Evolutionary conservation across 2,113 vertebrate genomes (phyloP).

Genomic region (Tiliqua scincoides): DNA sequence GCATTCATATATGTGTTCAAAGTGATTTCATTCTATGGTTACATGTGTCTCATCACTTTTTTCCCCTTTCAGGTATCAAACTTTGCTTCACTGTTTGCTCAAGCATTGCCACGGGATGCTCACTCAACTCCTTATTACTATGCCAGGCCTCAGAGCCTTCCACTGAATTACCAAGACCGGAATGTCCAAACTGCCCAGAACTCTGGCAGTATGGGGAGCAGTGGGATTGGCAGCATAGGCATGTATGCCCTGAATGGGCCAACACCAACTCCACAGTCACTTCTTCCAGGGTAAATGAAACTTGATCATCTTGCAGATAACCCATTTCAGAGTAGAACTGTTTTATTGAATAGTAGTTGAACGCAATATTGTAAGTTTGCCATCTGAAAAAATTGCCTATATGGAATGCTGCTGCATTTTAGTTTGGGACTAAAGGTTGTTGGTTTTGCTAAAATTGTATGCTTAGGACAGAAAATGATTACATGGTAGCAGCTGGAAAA

Average conservation of each 20-base stretch:
- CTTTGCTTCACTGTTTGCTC: conserved; percentile 89
- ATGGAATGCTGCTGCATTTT: neutral
- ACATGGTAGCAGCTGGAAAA: neutral
- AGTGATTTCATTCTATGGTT: neutral
- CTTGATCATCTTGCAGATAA: neutral
- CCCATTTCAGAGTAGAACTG: neutral
- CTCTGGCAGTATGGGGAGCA: conserved; percentile 88
- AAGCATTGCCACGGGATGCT: conserved; percentile 91
- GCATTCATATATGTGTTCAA: neutral
- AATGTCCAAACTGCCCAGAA: conserved; percentile 76
- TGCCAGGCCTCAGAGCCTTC: conserved; percentile 91
- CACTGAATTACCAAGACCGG: conserved; percentile 89
- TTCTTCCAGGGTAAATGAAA: conserved; percentile 85
- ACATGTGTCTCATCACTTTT: neutral
- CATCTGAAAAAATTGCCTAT: neutral
- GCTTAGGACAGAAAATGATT: neutral
- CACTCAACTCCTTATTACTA: conserved; percentile 97
- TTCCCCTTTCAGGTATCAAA: conserved; percentile 81
- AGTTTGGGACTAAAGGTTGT: neutral
- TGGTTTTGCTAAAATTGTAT: neutral
- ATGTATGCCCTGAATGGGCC: conserved; percentile 88
- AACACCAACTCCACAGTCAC: conserved; percentile 83
- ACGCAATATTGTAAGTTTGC: neutral
- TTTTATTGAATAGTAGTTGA: neutral
- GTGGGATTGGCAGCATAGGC: conserved; percentile 91